Conservation (phyloP, 2,113 vertebrate genomes). For the Pluvialis apricaria region DNA sequence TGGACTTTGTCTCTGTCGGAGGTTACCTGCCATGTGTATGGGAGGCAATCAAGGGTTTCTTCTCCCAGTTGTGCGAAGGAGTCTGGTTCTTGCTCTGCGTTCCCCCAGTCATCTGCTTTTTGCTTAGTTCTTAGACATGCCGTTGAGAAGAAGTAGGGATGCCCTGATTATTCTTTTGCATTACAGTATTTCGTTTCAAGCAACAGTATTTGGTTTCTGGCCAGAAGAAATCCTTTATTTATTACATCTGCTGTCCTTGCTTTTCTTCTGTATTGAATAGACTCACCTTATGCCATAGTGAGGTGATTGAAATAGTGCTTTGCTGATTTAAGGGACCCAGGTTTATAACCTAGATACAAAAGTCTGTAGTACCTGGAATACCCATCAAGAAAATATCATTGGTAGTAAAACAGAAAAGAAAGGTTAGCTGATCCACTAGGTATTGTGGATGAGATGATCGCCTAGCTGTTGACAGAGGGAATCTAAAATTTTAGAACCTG, state of each 20-base stretch:
- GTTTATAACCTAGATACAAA: background rate
- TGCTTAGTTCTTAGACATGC: background rate
- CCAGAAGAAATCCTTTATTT: background rate
- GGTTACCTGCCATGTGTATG: rapidly evolving
- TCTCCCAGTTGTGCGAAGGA: background rate
- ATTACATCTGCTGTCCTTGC: background rate
- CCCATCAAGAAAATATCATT: background rate
- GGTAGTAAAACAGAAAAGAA: background rate
- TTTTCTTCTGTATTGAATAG: background rate
- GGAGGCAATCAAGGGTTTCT: background rate
- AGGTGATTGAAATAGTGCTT: background rate
- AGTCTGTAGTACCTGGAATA: background rate
- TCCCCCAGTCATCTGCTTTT: background rate
- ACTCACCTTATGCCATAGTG: background rate
- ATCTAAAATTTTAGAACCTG: slow-evolving; percentile 13
- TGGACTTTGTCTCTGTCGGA: background rate
- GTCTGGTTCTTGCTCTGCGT: background rate
- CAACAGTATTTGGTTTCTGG: background rate
- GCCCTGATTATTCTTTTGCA: background rate
- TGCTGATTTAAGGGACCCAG: background rate
- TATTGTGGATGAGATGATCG: background rate
- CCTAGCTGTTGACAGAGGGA: slow-evolving; percentile 7
- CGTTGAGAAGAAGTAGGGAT: background rate
- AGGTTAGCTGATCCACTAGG: background rate
- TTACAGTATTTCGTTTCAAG: background rate